Percentiles rank a stretch among this genome's conserved stretches.
Conservation (phyloP, 2,888 invertebrate genomes). For the Cephonodes hylas region DNA sequence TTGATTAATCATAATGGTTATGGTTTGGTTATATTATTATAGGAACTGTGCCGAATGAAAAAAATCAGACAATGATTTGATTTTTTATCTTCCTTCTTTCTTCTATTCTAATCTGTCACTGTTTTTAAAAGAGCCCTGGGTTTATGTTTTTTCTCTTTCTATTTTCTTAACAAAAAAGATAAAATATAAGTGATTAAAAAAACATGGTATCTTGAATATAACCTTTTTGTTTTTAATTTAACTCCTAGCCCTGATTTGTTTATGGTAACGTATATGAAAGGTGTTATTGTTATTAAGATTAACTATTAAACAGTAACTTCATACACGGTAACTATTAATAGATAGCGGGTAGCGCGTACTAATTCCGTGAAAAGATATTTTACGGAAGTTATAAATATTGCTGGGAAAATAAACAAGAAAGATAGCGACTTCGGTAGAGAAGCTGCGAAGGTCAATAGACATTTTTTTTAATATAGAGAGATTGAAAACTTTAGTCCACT, state of each 20-base stretch:
- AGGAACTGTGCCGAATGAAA: no score
- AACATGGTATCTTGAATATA: not conserved
- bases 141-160: no score
- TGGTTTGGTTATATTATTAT: no score
- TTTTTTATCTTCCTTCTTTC: no score
- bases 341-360: not conserved
- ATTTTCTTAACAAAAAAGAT: no score
- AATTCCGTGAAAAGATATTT: not conserved
- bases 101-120: no score
- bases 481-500: no score
- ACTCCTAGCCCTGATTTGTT: not conserved
- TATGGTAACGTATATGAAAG: not conserved
- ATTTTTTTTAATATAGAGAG: no score
- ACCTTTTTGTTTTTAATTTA: not conserved
- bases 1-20: no score
- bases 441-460: not conserved
- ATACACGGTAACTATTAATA: not conserved
- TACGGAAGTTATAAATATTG: slow-evolving; percentile 6
- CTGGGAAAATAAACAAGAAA: not conserved
- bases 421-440: not conserved
- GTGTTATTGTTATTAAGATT: not conserved
- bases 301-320: not conserved
- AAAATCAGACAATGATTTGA: no score
- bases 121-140: no score
- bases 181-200: not conserved